phyloP scores from a whole-genome alignment of 2,888 invertebrate species.

The Lithophane ornitopus region DNA sequence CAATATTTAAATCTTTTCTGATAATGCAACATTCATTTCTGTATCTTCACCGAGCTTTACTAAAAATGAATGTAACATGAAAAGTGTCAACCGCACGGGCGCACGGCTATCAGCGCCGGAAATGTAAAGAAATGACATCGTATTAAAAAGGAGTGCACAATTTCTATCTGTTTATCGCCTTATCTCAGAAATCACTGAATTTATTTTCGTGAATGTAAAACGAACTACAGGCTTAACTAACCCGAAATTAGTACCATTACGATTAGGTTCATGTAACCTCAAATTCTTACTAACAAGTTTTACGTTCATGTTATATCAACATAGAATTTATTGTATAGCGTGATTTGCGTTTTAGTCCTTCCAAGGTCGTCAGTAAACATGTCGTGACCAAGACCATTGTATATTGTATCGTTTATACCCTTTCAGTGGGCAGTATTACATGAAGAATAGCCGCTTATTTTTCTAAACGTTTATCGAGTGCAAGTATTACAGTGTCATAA shows the following conservation, averaged over 20 bases:
- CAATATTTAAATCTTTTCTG: background rate
- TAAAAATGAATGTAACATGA: background rate
- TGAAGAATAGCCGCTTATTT: slow-evolving; percentile 68
- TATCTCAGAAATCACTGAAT: background rate
- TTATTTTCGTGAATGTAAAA: background rate
- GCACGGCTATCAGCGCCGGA: slow-evolving; percentile 7
- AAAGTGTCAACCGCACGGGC: slow-evolving; percentile 38
- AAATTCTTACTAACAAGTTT: slow-evolving; percentile 24
- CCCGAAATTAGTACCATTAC: background rate
- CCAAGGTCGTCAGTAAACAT: slow-evolving; percentile 69
- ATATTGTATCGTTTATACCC: slow-evolving; percentile 41
- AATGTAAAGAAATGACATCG: background rate
- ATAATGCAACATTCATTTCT: background rate
- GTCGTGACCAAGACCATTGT: slow-evolving; percentile 67
- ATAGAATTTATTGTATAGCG: slow-evolving; percentile 34
- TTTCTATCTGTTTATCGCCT: background rate
- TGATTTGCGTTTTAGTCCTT: slow-evolving; percentile 64
- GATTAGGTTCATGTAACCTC: slow-evolving; percentile 18
- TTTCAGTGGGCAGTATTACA: slow-evolving; percentile 73
- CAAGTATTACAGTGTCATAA: slow-evolving; percentile 68
- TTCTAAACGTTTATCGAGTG: slow-evolving; percentile 71
- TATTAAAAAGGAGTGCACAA: background rate
- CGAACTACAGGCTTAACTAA: background rate
- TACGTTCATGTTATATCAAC: slow-evolving; percentile 36
- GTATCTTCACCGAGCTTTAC: background rate